Base-by-base conservation (phyloP, 2,797 vertebrate genomes). In the Austrolebias charrua region DNA sequence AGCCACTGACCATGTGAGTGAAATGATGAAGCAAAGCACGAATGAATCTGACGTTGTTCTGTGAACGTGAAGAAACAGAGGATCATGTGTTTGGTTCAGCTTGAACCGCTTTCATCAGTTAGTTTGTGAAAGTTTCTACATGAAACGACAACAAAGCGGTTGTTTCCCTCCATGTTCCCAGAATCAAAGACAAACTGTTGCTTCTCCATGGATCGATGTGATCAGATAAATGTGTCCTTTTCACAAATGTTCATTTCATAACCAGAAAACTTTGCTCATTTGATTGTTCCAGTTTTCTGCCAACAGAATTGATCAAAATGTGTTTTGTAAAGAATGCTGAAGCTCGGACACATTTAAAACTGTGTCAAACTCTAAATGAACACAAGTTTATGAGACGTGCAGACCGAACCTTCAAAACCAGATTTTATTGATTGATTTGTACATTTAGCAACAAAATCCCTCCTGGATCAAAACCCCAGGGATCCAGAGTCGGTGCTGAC, bases 1-100 rank as follows among this genome's bases (percentile, higher is more conserved):
- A 76, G 18, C 78, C n/a, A 11, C 85, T 59, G 91, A 94, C 69
- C 93, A 85, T 54, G 96, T 97, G 87, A 94, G 95, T 93, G 70
- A 33, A 9, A 28, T 10, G 7, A 8, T 35, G 44, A 24, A 20
- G 33, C 5, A 33, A 47, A n/a, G n/a, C n/a, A 35, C 14, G 3
- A 15, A 15, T 16, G 28, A 51, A 16, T n/a, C 0, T 4, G 5
- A 5, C 15, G 50, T n/a, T n/a, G n/a, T n/a, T n/a, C n/a, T n/a
- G 29, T 15, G 2, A 50, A 5, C 2, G 15, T 16, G 49, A 50
- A n/a, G n/a, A n/a, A n/a, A n/a, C n/a, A n/a, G n/a, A n/a, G n/a
- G n/a, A n/a, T n/a, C n/a, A n/a, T 29, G 29, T 40, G 38, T 40
- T 40, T 13, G 10, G 38, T 12, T 12, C 38, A 40, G 13, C 11